Base-by-base conservation (phyloP, 2,113 vertebrate species). In the Arothron firmamentum region DNA sequence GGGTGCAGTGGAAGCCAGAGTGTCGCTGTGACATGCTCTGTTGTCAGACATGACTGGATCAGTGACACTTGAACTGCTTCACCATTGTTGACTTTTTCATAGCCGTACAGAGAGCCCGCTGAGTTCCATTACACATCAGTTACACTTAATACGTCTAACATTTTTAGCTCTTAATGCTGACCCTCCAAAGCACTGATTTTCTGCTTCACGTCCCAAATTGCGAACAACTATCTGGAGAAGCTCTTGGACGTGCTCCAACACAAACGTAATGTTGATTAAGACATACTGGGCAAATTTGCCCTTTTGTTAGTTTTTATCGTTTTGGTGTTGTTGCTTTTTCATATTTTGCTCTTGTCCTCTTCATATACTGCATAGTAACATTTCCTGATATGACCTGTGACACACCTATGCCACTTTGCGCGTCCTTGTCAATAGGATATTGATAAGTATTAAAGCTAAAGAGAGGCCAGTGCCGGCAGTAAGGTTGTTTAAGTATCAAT, bases 401-500 rank as follows among this genome's bases (percentile, higher is more conserved):
- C 8, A 38, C 8, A 38, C 11, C 9, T 9, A 9, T 9, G 34
- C 15, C 16, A 16, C 15, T 52, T 28, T 52, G 53, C 15, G 12
- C 34, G 54, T 45, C 55, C 38, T 12, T 21, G 50, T 52, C 64
- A 61, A 38, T 17, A n/a, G 56, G 56, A 62, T 75, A 70, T 47
- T 54, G 67, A 72, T 70, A 64, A 72, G 57, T 67, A 18, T 38
- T 2, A 72, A 69, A 65, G 28, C 20, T 57, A 41, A 50, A 41
- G 52, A 21, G 55, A 21, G 52, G 47, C 47, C 17, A 19, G 18
- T 5, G n/a, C 18, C 8, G 47, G 38, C 38, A 47, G 31, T 54
- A 28, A 42, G 62, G 23, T 18, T 65, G 67, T 62, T 66, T 71
- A 61, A 61, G 57, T 57, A 79, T 71, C 68, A 74, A 63, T 60